phyloP scores from a whole-genome alignment of 2,888 invertebrate genomes.

The Melipona beecheii region DNA sequence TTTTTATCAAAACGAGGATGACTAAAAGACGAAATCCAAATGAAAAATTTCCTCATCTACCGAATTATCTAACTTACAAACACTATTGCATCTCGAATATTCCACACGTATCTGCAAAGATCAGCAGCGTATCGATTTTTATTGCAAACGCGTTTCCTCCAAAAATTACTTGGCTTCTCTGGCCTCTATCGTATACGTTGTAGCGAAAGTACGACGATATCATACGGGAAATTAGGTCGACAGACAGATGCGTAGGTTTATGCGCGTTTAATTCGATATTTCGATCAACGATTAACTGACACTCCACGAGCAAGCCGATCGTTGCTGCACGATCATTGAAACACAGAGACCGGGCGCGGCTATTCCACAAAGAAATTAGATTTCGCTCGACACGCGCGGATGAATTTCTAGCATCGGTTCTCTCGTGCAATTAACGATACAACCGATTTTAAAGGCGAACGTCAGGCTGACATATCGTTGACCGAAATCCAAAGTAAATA shows the following conservation, averaged over 20 bases:
- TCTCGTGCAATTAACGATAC: not conserved
- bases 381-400: not conserved
- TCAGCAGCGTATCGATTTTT: not conserved
- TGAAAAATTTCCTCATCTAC: too few species aligned
- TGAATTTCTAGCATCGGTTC: not conserved
- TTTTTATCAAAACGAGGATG: too few species aligned
- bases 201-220: not conserved
- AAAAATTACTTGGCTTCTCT: not conserved
- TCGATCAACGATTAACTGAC: not conserved
- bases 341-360: not conserved
- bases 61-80: too few species aligned
- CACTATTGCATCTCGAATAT: too few species aligned
- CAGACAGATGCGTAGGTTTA: not conserved
- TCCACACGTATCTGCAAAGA: too few species aligned
- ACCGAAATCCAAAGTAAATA: slow-evolving; percentile 3
- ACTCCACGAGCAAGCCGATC: not conserved
- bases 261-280: not conserved
- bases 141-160: not conserved
- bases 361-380: not conserved
- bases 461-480: not conserved
- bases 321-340: not conserved
- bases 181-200: too few species aligned
- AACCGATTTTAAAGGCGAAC: slow-evolving; percentile 2
- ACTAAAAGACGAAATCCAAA: too few species aligned
- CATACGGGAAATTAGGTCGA: not conserved